Conservation (phyloP, 2,797 vertebrate genomes). For the Kryptopterus vitreolus region DNA sequence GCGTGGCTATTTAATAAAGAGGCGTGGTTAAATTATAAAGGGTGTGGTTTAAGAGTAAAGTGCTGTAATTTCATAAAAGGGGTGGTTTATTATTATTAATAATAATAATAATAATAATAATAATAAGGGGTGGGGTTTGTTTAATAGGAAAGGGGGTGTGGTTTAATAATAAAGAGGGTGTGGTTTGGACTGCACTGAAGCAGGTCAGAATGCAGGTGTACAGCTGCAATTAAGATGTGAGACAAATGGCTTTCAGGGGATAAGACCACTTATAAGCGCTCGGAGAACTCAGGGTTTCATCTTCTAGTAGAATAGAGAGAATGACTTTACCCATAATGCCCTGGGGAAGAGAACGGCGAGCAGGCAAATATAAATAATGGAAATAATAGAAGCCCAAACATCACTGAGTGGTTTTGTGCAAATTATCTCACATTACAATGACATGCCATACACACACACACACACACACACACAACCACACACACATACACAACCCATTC, state of each 20-base stretch:
- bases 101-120: too few relatives aligned
- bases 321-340: constrained; percentile 6
- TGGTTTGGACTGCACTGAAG: too few relatives aligned
- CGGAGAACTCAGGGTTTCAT: neutral
- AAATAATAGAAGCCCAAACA: neutral
- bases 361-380: too few relatives aligned
- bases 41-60: too few relatives aligned
- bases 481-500: constrained; percentile 29
- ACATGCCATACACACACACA: constrained; percentile 23
- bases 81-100: too few relatives aligned
- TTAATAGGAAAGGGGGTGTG: too few relatives aligned
- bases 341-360: neutral
- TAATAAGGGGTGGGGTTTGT: too few relatives aligned
- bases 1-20: too few relatives aligned
- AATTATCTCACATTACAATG: neutral
- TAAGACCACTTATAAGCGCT: neutral
- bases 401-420: neutral
- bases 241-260: neutral
- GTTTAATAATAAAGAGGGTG: too few relatives aligned
- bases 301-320: neutral
- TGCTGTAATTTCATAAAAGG: too few relatives aligned
- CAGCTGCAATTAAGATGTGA: constrained; percentile 5
- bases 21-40: too few relatives aligned
- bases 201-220: too few relatives aligned
- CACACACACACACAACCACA: constrained; percentile 1